Conservation (phyloP, 2,113 vertebrate genomes). For the Lophius piscatorius region DNA sequence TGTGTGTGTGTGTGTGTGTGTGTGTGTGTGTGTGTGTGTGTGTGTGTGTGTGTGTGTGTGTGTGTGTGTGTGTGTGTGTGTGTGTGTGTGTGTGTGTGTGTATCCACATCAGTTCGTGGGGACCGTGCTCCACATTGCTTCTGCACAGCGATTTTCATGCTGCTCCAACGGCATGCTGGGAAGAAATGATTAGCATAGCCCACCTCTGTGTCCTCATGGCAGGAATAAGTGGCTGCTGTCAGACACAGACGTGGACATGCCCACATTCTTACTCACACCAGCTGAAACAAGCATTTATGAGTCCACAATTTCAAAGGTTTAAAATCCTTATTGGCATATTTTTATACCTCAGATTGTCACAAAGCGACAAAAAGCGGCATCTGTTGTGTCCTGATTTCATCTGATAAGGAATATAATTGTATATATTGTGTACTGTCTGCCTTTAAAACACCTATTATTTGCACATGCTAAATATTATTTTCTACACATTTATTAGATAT, state of each 20-base stretch:
- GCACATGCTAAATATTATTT: no score
- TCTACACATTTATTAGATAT: no score
- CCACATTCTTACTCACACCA: constrained; percentile 19
- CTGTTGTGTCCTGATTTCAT: constrained; percentile 44
- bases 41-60: constrained; percentile 13
- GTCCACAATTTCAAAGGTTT: constrained; percentile 74
- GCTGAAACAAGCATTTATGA: constrained; percentile 49
- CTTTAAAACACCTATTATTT: no score
- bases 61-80: constrained; percentile 23
- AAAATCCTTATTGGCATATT: constrained; percentile 73
- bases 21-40: constrained; percentile 24
- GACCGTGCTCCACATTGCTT: constrained; percentile 79
- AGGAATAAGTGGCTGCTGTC: constrained; percentile 61
- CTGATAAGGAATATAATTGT: constrained; percentile 37
- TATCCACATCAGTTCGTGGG: constrained; percentile 62
- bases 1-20: not conserved
- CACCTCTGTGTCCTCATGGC: constrained; percentile 71
- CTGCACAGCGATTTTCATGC: constrained; percentile 72
- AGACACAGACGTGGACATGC: constrained; percentile 39
- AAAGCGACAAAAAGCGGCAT: constrained; percentile 38
- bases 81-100: constrained; percentile 9
- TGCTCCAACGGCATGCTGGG: constrained; percentile 76
- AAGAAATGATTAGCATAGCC: constrained; percentile 81
- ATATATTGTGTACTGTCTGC: no score
- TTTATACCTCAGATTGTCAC: constrained; percentile 66